phyloP scores from a whole-genome alignment of 2,888 invertebrate species.

The Nomada ferruginata region DNA sequence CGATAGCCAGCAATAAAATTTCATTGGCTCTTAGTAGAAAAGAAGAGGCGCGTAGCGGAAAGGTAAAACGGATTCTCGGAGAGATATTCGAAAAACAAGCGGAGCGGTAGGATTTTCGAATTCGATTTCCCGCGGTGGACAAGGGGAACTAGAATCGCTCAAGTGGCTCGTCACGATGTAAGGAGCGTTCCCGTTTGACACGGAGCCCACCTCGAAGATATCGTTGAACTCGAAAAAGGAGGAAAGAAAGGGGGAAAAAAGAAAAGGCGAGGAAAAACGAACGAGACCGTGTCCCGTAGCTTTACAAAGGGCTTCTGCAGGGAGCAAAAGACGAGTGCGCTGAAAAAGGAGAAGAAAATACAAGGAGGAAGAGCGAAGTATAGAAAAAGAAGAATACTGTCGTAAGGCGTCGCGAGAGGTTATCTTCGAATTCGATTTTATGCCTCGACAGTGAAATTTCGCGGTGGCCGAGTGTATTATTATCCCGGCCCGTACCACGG shows the following conservation, averaged over 20 bases:
- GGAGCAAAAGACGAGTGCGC: conserved; percentile 3
- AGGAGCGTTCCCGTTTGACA: conserved; percentile 44
- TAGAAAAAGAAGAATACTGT: background rate
- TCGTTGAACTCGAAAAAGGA: conserved; percentile 32
- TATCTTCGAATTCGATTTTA: conserved; percentile 48
- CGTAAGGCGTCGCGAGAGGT: background rate
- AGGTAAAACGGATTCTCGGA: background rate
- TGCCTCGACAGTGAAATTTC: conserved; percentile 13
- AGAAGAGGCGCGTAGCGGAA: background rate
- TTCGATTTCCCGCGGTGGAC: conserved; percentile 42
- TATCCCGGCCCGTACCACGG: conserved; percentile 5
- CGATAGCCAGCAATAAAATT: conserved; percentile 8
- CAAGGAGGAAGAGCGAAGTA: background rate
- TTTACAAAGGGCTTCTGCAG: conserved; percentile 36
- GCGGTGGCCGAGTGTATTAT: conserved; percentile 12
- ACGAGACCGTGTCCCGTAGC: conserved; percentile 30
- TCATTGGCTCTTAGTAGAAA: background rate
- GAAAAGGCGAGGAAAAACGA: background rate
- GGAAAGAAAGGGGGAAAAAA: background rate
- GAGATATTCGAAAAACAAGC: background rate
- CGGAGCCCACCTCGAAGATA: conserved; percentile 33
- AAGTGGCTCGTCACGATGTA: conserved; percentile 21
- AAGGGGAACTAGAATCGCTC: conserved; percentile 1
- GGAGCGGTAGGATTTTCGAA: conserved; percentile 26
- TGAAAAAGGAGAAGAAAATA: background rate